These are phyloP conservation scores for Ptilodon capucinus DNA, from an alignment of 2,888 invertebrate species.

Conservation along the genomic window DNA sequence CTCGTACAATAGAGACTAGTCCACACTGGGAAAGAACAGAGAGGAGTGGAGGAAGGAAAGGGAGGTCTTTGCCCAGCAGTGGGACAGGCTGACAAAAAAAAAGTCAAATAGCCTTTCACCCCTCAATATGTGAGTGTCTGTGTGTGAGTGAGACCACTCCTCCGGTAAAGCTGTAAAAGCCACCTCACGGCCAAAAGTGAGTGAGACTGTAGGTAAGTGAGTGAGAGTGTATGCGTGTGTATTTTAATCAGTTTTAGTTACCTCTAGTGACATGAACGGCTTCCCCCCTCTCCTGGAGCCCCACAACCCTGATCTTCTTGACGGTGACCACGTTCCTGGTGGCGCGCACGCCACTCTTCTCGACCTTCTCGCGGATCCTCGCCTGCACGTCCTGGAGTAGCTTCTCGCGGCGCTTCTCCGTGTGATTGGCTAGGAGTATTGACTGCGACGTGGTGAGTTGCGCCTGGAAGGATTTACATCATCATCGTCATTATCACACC, in stretches of 20 bases:
- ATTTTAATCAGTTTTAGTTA: slow-evolving; percentile 17
- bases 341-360: slow-evolving; percentile 33
- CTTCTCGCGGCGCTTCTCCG: slow-evolving; percentile 48
- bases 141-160: no score
- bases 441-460: slow-evolving; percentile 67
- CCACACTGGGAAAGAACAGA: no score
- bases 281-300: slow-evolving; percentile 21
- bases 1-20: no score
- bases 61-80: no score
- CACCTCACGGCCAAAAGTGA: no score
- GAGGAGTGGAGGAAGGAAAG: no score
- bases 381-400: slow-evolving; percentile 52
- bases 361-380: slow-evolving; percentile 50
- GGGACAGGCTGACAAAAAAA: no score
- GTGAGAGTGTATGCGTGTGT: not conserved
- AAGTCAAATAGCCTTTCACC: no score
- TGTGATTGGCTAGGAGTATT: slow-evolving; percentile 60
- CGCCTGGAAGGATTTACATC: slow-evolving; percentile 63
- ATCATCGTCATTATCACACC: no score
- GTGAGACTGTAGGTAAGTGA: no score
- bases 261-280: slow-evolving; percentile 47
- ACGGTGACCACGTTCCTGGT: slow-evolving; percentile 58
- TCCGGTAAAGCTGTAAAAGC: no score
- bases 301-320: slow-evolving; percentile 59
- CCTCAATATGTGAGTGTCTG: no score